Percentiles rank a stretch among this genome's conserved stretches.
Evolutionary conservation across 2,797 vertebrate species (phyloP).

Genomic region (Argentina silus): DNA sequence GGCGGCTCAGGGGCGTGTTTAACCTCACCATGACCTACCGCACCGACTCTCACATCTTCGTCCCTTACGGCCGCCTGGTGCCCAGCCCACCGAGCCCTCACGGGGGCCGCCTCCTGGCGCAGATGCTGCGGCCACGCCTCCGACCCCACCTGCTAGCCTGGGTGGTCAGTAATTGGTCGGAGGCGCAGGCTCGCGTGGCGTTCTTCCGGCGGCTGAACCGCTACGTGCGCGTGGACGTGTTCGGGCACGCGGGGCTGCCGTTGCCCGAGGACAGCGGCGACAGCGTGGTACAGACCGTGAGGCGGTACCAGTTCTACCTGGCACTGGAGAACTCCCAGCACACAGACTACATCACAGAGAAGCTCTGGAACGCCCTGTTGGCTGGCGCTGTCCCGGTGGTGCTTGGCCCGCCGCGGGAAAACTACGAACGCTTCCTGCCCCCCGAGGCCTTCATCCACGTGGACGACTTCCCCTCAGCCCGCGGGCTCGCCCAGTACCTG

Average conservation of each 20-base stretch:
- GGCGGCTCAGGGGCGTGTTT: constrained; percentile 74
- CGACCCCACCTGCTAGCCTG: constrained; percentile 82
- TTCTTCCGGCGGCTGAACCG: constrained; percentile 80
- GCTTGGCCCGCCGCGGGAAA: constrained; percentile 85
- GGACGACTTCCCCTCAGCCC: constrained; percentile 85
- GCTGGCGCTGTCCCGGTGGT: constrained; percentile 87
- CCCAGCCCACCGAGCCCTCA: constrained; percentile 10
- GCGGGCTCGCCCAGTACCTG: constrained; percentile 84
- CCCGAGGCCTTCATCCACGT: constrained; percentile 91
- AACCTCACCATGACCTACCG: constrained; percentile 93
- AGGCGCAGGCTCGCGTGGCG: constrained; percentile 83
- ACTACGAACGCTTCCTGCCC: constrained; percentile 92
- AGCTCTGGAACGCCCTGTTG: constrained; percentile 90
- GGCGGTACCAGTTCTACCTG: constrained; percentile 91
- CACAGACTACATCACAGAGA: constrained; percentile 94
- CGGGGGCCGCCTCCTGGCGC: constrained; percentile 1
- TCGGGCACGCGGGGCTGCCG: constrained; percentile 68
- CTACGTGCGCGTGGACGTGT: constrained; percentile 84
- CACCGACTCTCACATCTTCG: constrained; percentile 84
- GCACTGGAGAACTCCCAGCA: constrained; percentile 95
- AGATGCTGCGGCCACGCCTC: constrained; percentile 5
- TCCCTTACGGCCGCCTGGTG: constrained; percentile 88
- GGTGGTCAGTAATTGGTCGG: constrained; percentile 93
- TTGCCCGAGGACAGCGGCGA: constrained; percentile 58
- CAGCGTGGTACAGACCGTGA: constrained; percentile 76